Conservation (phyloP, 1,140 invertebrate species). For the Yoshiicerus persimilis region DNA sequence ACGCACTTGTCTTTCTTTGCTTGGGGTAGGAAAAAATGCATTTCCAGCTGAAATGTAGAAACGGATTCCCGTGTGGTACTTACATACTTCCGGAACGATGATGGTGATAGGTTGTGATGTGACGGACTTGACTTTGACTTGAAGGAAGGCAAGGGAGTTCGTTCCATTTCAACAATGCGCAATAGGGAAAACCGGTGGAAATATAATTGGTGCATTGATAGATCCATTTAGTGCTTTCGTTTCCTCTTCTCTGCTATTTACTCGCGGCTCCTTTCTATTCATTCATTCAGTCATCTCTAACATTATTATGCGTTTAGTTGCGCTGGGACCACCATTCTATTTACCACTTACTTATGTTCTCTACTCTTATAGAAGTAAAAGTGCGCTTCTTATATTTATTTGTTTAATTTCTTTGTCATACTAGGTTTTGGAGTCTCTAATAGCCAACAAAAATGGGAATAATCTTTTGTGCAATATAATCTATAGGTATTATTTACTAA, state of each 20-base stretch:
- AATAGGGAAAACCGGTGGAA: neutral
- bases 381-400: neutral
- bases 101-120: neutral
- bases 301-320: neutral
- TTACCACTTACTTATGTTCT: neutral
- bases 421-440: neutral
- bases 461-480: no score
- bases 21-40: constrained; percentile 4
- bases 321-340: neutral
- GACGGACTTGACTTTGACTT: neutral
- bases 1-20: neutral
- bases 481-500: no score
- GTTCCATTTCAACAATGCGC: neutral
- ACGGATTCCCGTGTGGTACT: neutral
- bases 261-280: neutral
- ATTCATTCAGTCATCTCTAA: neutral
- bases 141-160: neutral
- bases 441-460: neutral
- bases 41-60: neutral
- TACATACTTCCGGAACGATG: neutral
- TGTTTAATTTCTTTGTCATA: neutral
- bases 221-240: constrained; percentile 20
- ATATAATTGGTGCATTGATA: constrained; percentile 37
- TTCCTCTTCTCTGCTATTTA: neutral
- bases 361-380: neutral